Evolutionary conservation across 2,797 vertebrate genomes (phyloP), one percentile per base, ranked within the genome.

Genomic region (Diglossa cyanea): DNA sequence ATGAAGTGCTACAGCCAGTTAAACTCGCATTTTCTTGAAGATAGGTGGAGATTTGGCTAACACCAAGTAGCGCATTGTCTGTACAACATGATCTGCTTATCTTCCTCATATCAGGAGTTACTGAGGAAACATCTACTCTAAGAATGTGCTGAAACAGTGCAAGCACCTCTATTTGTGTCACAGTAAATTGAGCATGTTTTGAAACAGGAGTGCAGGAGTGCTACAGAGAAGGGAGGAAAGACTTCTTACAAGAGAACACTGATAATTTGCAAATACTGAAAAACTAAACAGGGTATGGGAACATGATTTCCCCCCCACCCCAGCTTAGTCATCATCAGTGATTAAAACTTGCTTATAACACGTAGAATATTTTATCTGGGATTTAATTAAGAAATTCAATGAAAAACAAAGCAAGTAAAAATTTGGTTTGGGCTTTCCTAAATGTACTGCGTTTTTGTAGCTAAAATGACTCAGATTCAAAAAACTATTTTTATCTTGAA

Each of bases 31-130:
- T 87, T 87, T 73, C 62, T 85, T 25, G 11, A 60, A 80, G 67
- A 51, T 7, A 11, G 5, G 4, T 37, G 21, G 45, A 77, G 62
- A 55, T 68, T 57, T 77, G 65, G 51, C 47, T 33, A 72, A 80
- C 15, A 70, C 6, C 13, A 21, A 55, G 25, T 19, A 84, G 31
- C 0, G 0, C 3, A 5, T 50, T 83, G 60, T 48, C 30, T 11
- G 7, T 23, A 73, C 42, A 79, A 58, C 6, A 9, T 8, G 25
- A 33, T 74, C 45, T 74, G 6, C 31, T 80, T 83, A 26, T 62
- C n/a, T 74, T 44, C 26, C 28, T 83, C 11, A 3, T 55, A 55
- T 63, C 44, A 77, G 45, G 50, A 86, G 15, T 15, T 84, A 17
- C 35, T 84, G 53, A 86, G 30, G 40, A 80, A 35, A 44, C 4